Evolutionary conservation across 2,113 vertebrate genomes (phyloP).

Genomic region (Atractosteus spatula): DNA sequence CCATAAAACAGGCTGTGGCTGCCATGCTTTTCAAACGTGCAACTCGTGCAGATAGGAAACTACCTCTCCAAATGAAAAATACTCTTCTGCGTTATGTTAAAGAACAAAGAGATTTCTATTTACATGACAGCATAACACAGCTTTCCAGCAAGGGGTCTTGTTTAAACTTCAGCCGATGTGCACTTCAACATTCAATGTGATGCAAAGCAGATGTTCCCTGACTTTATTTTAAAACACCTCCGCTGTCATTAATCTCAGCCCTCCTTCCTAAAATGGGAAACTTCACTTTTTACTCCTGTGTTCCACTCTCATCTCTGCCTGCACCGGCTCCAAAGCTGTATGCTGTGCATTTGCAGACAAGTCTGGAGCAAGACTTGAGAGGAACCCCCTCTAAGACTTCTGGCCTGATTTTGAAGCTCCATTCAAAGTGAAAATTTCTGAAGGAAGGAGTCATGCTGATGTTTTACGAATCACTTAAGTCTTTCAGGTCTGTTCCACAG

Average conservation of each 20-base stretch:
- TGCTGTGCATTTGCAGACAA: conserved; percentile 43
- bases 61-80: neutral
- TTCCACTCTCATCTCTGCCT: neutral
- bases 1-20: neutral
- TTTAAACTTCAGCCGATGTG: conserved; percentile 5
- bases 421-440: conserved; percentile 4
- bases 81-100: neutral
- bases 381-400: conserved; percentile 48
- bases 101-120: conserved; percentile 7
- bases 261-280: conserved; percentile 23
- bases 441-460: conserved; percentile 4
- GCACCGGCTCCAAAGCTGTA: neutral
- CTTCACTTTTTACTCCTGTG: neutral
- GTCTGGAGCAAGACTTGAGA: conserved; percentile 13
- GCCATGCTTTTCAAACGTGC: neutral
- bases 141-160: conserved; percentile 3
- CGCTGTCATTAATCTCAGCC: conserved; percentile 26
- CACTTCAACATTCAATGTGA: conserved; percentile 6
- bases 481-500: neutral
- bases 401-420: conserved; percentile 49
- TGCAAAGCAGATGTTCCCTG: conserved; percentile 25
- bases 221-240: conserved; percentile 14
- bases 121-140: conserved; percentile 4
- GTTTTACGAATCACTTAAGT: neutral
- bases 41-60: neutral